These are phyloP conservation scores for Menidia beryllina DNA, from an alignment of 2,113 vertebrate genomes.

Conservation along the genomic window DNA sequence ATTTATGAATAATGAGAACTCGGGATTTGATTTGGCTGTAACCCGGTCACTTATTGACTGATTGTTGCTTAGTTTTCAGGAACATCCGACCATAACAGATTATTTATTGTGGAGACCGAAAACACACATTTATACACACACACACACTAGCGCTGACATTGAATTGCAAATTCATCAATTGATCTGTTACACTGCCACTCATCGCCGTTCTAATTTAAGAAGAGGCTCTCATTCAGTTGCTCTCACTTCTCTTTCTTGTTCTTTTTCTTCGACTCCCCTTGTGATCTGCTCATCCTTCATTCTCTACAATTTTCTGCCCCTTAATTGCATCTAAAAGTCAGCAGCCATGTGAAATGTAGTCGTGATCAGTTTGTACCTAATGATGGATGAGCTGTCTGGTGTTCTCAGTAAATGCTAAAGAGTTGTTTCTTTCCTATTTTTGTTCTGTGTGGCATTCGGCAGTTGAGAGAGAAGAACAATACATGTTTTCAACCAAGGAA, in stretches of 20 bases:
- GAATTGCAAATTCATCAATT: conserved; percentile 61
- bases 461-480: not conserved
- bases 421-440: not conserved
- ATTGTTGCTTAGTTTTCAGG: not conserved
- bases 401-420: conserved; percentile 4
- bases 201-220: conserved; percentile 71
- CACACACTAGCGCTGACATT: conserved; percentile 42
- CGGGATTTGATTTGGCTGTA: not conserved
- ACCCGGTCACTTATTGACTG: not conserved
- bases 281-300: not conserved
- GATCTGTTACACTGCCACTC: conserved; percentile 53
- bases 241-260: conserved; percentile 7
- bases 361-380: conserved; percentile 21
- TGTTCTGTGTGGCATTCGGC: conserved; percentile 20
- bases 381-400: conserved; percentile 37
- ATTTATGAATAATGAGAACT: not conserved
- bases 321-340: conserved; percentile 44
- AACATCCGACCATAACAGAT: not conserved
- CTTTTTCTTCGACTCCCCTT: conserved; percentile 8
- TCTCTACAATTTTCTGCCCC: conserved; percentile 20
- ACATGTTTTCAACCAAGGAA: not conserved
- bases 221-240: conserved; percentile 10
- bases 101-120: not conserved
- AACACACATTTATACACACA: not conserved
- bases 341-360: conserved; percentile 37